Percentiles rank a stretch among this genome's conserved stretches.
phyloP scores from a whole-genome alignment of 2,888 invertebrate genomes.

The Notodonta ziczac region DNA sequence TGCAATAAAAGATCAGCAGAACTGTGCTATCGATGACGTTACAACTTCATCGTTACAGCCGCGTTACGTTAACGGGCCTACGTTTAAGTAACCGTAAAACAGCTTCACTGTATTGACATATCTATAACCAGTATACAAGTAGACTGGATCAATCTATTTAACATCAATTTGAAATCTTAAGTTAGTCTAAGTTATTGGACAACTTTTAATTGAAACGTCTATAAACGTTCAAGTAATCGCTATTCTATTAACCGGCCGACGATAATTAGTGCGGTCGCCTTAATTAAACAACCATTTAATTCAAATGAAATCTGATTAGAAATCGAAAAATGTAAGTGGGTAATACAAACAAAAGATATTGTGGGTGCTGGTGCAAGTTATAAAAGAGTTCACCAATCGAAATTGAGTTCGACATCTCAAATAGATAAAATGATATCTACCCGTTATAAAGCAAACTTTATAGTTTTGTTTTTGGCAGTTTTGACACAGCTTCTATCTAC shows the following conservation, averaged over 20 bases:
- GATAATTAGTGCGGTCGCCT: slow-evolving; percentile 55
- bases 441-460: slow-evolving; percentile 82
- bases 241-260: slow-evolving; percentile 50
- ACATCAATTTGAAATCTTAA: slow-evolving; percentile 57
- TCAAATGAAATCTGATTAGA: slow-evolving; percentile 43
- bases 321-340: slow-evolving; percentile 36
- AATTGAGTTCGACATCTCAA: slow-evolving; percentile 81
- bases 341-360: slow-evolving; percentile 47
- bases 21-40: slow-evolving; percentile 60
- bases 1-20: slow-evolving; percentile 78
- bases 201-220: slow-evolving; percentile 58
- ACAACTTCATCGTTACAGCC: slow-evolving; percentile 55
- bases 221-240: slow-evolving; percentile 60
- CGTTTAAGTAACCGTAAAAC: slow-evolving; percentile 68
- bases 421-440: slow-evolving; percentile 81
- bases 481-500: slow-evolving; percentile 81
- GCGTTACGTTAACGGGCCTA: slow-evolving; percentile 55
- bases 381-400: slow-evolving; percentile 65
- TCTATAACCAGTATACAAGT: slow-evolving; percentile 38
- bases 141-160: slow-evolving; percentile 40
- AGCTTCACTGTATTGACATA: slow-evolving; percentile 58
- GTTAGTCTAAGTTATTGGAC: slow-evolving; percentile 56
- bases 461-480: slow-evolving; percentile 85
- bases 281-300: slow-evolving; percentile 45
- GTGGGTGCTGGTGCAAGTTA: slow-evolving; percentile 47